Percentiles rank a stretch among this genome's conserved stretches.
Evolutionary conservation across 2,113 vertebrate species (phyloP).

Genomic region (Psilopogon haemacephalus): DNA sequence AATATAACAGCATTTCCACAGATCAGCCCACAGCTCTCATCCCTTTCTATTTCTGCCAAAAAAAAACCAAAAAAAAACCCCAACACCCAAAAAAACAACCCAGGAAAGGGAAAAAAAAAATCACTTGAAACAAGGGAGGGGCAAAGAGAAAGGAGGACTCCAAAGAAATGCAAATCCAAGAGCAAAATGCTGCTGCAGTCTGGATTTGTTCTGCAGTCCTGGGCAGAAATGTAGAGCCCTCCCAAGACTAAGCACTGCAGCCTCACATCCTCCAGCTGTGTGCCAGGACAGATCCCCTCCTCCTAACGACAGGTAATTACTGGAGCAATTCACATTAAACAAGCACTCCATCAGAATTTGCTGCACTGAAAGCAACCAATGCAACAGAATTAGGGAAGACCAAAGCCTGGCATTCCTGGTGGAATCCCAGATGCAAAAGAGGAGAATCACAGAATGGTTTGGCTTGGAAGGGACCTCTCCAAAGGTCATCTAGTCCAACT

Average conservation of each 20-base stretch:
- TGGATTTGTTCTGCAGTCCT: background rate
- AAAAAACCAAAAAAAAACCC: background rate
- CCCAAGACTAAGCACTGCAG: background rate
- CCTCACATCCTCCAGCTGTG: accelerated
- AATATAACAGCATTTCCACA: constrained; percentile 36
- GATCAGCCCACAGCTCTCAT: background rate
- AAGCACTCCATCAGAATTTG: background rate
- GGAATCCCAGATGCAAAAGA: background rate
- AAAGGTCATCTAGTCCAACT: no score
- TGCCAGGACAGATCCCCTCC: background rate
- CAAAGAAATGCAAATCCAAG: background rate
- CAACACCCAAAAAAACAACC: no score
- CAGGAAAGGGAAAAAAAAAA: background rate
- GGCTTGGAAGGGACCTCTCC: no score
- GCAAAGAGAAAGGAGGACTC: background rate
- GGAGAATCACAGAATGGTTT: no score
- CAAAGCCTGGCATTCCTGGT: background rate
- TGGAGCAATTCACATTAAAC: background rate
- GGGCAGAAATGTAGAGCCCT: background rate
- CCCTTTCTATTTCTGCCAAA: constrained; percentile 7
- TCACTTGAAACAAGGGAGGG: background rate
- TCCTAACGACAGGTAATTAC: background rate
- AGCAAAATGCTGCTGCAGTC: background rate
- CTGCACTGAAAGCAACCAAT: background rate
- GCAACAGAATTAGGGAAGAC: background rate